Percentiles rank a stretch among this genome's conserved stretches.
Evolutionary conservation across 2,888 invertebrate genomes (phyloP).

Genomic region (Pemphredon lugubris): DNA sequence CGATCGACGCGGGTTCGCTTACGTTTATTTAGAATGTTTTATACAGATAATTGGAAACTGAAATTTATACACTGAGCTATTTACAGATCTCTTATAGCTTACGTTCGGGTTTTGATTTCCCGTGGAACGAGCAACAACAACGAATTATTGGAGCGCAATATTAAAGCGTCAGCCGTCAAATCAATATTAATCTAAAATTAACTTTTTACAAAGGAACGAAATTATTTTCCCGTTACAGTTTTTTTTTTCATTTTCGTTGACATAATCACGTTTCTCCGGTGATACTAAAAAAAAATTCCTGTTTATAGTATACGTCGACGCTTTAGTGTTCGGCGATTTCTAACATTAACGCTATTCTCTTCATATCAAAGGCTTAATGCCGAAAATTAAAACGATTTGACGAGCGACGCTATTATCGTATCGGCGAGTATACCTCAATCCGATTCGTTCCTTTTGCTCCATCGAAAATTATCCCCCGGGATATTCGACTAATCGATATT

Average conservation of each 20-base stretch:
- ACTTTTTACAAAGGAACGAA: too few species aligned
- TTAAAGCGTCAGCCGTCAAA: too few species aligned
- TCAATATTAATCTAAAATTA: too few species aligned
- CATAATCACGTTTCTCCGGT: background rate
- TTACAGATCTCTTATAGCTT: constrained; percentile 66
- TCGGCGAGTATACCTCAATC: background rate
- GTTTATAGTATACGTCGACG: too few species aligned
- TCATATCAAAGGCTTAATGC: too few species aligned
- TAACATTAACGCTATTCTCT: too few species aligned
- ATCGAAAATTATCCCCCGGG: constrained; percentile 7
- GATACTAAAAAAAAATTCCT: background rate
- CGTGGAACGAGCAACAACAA: background rate
- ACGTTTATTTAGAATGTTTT: constrained; percentile 64
- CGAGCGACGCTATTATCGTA: too few species aligned
- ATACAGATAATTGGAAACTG: constrained; percentile 70
- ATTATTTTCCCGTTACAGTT: background rate
- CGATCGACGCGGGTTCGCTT: constrained; percentile 13
- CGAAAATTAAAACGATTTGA: too few species aligned
- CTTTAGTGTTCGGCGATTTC: too few species aligned
- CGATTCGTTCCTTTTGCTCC: background rate
- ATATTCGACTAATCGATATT: constrained; percentile 34
- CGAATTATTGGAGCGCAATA: background rate
- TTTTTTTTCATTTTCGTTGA: background rate
- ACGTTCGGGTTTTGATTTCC: constrained; percentile 12
- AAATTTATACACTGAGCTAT: constrained; percentile 77